Percentiles rank a stretch among this genome's conserved stretches.
Conservation (phyloP, 2,888 invertebrate species). For the Apamea epomidion region DNA sequence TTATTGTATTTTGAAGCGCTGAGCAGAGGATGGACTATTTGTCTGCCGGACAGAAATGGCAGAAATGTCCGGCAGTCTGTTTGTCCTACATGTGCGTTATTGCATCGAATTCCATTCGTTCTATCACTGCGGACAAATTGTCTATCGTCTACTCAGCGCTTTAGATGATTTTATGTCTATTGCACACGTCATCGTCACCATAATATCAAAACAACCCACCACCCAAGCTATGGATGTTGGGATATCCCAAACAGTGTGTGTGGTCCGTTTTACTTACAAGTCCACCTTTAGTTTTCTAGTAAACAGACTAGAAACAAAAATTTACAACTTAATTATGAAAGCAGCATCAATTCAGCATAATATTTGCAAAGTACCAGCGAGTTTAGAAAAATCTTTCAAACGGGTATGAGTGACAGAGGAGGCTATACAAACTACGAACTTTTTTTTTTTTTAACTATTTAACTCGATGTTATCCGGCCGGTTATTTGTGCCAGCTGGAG, state of each 20-base stretch:
- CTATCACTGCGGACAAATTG: no score
- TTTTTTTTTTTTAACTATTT: not conserved
- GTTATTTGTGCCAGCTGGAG: no score
- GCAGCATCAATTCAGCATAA: no score
- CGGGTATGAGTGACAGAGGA: not conserved
- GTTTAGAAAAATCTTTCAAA: not conserved
- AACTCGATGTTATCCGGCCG: not conserved
- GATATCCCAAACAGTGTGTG: not conserved
- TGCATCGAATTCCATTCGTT: no score
- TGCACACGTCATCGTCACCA: not conserved
- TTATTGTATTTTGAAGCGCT: not conserved
- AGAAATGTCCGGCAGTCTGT: not conserved
- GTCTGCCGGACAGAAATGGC: not conserved
- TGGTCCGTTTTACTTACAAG: not conserved
- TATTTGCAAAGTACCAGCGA: not conserved
- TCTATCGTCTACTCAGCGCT: no score
- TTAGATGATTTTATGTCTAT: not conserved
- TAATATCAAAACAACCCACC: not conserved
- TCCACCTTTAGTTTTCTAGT: no score
- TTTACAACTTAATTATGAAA: no score
- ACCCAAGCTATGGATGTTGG: not conserved
- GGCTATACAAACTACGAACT: not conserved
- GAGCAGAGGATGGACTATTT: no score
- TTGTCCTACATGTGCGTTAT: no score
- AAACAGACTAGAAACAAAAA: no score